phyloP scores from a whole-genome alignment of 2,888 invertebrate species.

The Adineta ricciae region DNA sequence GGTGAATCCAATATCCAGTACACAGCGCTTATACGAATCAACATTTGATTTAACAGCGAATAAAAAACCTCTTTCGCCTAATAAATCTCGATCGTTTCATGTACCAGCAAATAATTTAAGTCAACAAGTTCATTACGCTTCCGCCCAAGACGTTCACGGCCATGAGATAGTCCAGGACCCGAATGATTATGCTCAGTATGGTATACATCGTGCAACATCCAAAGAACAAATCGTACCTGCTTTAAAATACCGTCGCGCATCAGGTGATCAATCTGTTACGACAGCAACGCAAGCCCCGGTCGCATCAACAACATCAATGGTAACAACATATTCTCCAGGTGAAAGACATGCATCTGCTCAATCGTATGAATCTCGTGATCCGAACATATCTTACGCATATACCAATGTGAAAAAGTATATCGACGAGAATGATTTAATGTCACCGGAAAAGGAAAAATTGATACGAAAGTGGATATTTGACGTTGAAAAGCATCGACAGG shows the following conservation, averaged over 20 bases:
- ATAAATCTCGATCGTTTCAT: neutral
- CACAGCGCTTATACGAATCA: neutral
- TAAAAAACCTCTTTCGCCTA: neutral
- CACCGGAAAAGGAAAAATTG: slow-evolving; percentile 40
- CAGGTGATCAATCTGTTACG: neutral
- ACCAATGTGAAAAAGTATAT: slow-evolving; percentile 44
- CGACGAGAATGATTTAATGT: slow-evolving; percentile 44
- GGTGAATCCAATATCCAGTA: neutral
- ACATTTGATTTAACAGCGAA: slow-evolving; percentile 3
- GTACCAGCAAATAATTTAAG: neutral
- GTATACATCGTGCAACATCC: neutral
- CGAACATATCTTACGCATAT: slow-evolving; percentile 45
- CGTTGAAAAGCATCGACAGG: slow-evolving; percentile 35
- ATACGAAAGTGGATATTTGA: slow-evolving; percentile 42
- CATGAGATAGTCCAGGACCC: neutral
- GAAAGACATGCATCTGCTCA: neutral
- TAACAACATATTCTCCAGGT: neutral
- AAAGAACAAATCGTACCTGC: neutral
- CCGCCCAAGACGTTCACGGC: neutral
- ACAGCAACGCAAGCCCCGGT: neutral
- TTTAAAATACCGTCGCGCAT: neutral
- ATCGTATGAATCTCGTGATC: slow-evolving; percentile 40
- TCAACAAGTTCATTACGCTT: neutral
- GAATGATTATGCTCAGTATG: neutral
- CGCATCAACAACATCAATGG: neutral